phyloP scores from a whole-genome alignment of 2,888 invertebrate genomes.

The Dryomyza anilis region DNA sequence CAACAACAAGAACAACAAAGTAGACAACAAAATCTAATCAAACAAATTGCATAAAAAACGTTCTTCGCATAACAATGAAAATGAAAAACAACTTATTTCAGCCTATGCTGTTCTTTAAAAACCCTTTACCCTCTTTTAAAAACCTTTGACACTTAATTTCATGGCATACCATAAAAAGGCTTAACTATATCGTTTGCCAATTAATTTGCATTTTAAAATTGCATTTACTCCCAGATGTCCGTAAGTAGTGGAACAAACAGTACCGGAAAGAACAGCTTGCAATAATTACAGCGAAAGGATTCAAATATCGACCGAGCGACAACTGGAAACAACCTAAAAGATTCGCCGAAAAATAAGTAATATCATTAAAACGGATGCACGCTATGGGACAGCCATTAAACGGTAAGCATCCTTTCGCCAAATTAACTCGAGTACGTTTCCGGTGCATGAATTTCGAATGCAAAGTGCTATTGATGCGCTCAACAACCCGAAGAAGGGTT shows the following conservation, averaged over 20 bases:
- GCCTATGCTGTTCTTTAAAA: too few species aligned
- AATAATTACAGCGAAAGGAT: constrained; percentile 31
- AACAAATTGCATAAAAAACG: too few species aligned
- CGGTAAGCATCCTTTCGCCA: neutral
- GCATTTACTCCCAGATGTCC: constrained; percentile 39
- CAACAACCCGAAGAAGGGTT: constrained; percentile 29
- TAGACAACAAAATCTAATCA: too few species aligned
- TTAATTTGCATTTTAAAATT: constrained; percentile 59
- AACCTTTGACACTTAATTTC: constrained; percentile 36
- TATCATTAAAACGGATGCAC: neutral
- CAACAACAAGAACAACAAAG: too few species aligned
- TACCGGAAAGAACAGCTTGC: constrained; percentile 26
- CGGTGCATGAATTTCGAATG: constrained; percentile 1
- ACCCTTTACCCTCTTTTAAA: too few species aligned
- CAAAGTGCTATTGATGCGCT: neutral
- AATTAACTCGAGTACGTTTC: constrained; percentile 16
- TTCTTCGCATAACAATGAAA: too few species aligned
- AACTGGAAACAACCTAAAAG: neutral
- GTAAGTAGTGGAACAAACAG: neutral
- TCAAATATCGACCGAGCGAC: neutral
- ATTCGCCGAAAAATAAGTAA: neutral
- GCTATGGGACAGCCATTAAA: neutral
- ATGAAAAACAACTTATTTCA: too few species aligned
- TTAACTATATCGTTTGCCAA: constrained; percentile 41
- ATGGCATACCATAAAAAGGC: constrained; percentile 23